Percentiles rank a stretch among this genome's conserved stretches.
phyloP scores from a whole-genome alignment of 2,113 vertebrate genomes.

The Suricata suricatta region DNA sequence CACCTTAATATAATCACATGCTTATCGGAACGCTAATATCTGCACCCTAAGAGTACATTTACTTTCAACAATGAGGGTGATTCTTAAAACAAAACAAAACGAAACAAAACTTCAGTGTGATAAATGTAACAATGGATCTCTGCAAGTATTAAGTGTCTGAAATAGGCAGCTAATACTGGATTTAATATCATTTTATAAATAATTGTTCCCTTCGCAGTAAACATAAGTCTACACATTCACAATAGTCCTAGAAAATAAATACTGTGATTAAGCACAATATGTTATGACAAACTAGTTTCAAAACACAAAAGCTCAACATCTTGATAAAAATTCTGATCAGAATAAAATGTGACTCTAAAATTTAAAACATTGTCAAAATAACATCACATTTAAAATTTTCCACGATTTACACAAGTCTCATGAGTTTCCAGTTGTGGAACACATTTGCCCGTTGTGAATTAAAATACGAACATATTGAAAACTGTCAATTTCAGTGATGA shows the following conservation, averaged over 20 bases:
- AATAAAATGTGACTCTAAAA: constrained; percentile 83
- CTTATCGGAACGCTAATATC: constrained; percentile 86
- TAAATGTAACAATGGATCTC: constrained; percentile 84
- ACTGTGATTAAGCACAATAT: constrained; percentile 85
- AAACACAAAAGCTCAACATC: constrained; percentile 83
- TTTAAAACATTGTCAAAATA: constrained; percentile 82
- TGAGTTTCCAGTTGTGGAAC: constrained; percentile 69
- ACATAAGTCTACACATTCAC: constrained; percentile 86
- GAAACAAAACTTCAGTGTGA: constrained; percentile 83
- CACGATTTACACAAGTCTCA: constrained; percentile 78
- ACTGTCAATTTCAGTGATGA: constrained; percentile 82
- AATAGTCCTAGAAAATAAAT: constrained; percentile 88
- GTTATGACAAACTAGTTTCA: constrained; percentile 83
- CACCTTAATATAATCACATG: constrained; percentile 88
- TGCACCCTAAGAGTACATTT: constrained; percentile 85
- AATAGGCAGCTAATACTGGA: constrained; percentile 88
- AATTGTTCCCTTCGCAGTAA: constrained; percentile 88
- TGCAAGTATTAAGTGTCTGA: constrained; percentile 84
- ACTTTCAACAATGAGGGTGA: constrained; percentile 87
- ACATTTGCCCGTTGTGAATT: constrained; percentile 80
- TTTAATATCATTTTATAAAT: constrained; percentile 88
- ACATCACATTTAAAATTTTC: constrained; percentile 82
- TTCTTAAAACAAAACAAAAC: constrained; percentile 67
- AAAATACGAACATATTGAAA: constrained; percentile 81
- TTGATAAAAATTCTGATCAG: constrained; percentile 84